Percentiles rank a stretch among this genome's conserved stretches.
These are phyloP conservation scores for Aphodius sticticus DNA, from an alignment of 2,888 invertebrate species.

Conservation along the genomic window DNA sequence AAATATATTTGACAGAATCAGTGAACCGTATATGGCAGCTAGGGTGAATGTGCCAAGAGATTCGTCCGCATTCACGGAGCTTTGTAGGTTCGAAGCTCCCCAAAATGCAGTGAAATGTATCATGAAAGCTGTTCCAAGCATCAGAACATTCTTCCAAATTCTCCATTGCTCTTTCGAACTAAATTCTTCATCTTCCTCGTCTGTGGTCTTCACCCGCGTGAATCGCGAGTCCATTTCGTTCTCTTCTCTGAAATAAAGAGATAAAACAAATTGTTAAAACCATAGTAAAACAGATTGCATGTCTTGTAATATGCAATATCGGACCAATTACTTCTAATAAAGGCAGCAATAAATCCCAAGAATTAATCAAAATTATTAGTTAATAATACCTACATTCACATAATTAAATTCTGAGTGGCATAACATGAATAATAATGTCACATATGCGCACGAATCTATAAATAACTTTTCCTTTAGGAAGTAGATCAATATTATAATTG, in stretches of 20 bases:
- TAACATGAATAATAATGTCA: neutral
- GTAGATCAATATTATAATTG: constrained; percentile 7
- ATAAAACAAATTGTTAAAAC: neutral
- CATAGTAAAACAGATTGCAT: too few species aligned
- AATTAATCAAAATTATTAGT: neutral
- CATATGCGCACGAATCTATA: neutral
- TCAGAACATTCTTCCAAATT: constrained; percentile 84
- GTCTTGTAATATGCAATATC: too few species aligned
- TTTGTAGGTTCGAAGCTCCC: constrained; percentile 83
- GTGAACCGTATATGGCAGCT: constrained; percentile 85
- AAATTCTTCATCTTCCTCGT: constrained; percentile 39
- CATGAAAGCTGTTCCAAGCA: constrained; percentile 89
- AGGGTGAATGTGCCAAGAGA: constrained; percentile 85
- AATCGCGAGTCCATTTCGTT: constrained; percentile 40
- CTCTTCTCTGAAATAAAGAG: constrained; percentile 33
- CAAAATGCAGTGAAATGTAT: constrained; percentile 93
- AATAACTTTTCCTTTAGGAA: neutral
- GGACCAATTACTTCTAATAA: neutral
- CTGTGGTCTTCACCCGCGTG: constrained; percentile 39
- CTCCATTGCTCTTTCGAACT: constrained; percentile 70
- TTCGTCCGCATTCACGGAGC: constrained; percentile 83
- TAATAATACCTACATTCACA: neutral
- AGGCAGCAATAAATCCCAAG: neutral
- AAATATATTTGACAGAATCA: constrained; percentile 90
- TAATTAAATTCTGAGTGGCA: neutral